These are phyloP conservation scores for Tamandua tetradactyla DNA, from an alignment of 2,797 vertebrate genomes.

Conservation along the genomic window DNA sequence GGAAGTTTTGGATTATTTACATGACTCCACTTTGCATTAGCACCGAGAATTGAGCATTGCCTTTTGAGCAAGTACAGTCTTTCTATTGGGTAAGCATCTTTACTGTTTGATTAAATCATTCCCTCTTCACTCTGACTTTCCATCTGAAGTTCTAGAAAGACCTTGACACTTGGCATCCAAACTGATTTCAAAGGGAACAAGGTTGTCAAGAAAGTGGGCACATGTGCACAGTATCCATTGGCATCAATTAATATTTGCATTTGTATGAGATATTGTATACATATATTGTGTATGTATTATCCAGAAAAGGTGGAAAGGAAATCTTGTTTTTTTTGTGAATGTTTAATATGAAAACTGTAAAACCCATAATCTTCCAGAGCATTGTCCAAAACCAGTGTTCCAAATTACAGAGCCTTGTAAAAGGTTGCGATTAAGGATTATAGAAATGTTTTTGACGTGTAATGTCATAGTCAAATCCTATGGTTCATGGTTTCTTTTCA, in stretches of 20 bases:
- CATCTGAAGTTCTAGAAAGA: slow-evolving; percentile 30
- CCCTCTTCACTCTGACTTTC: background rate
- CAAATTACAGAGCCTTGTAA: slow-evolving; percentile 38
- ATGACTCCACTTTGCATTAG: background rate
- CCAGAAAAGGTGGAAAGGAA: background rate
- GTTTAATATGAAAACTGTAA: slow-evolving; percentile 27
- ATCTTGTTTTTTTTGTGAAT: slow-evolving; percentile 3
- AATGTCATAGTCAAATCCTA: slow-evolving; percentile 18
- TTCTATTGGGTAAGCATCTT: slow-evolving; percentile 7
- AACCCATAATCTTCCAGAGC: slow-evolving; percentile 9
- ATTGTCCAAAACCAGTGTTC: slow-evolving; percentile 11
- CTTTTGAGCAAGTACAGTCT: background rate
- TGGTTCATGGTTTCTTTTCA: slow-evolving; percentile 13
- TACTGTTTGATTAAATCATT: background rate
- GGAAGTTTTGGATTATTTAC: background rate
- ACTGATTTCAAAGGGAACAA: background rate
- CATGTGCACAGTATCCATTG: background rate
- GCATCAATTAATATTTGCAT: background rate
- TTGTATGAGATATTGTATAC: background rate
- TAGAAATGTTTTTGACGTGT: slow-evolving; percentile 13
- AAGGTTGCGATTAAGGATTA: background rate
- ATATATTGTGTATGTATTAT: background rate
- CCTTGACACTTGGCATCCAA: background rate
- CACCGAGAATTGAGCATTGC: background rate
- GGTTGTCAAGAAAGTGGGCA: background rate